Conservation (phyloP, 2,888 invertebrate genomes). For the Zygogramma bicolorata region DNA sequence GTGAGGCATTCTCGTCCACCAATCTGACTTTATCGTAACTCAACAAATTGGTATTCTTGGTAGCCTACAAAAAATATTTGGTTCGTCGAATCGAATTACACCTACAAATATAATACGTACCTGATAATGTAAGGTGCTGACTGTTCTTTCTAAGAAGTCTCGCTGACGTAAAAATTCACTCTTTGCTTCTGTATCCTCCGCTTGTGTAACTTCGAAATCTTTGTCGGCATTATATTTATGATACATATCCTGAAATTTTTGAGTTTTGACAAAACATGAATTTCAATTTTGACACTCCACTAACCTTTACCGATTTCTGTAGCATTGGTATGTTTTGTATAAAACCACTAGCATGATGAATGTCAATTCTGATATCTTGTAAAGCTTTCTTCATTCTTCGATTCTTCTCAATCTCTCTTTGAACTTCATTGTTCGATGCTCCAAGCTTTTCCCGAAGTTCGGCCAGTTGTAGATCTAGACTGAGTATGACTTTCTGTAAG, state of each 20-base stretch:
- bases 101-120: conserved; percentile 40
- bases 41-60: conserved; percentile 58
- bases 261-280: neutral
- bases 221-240: conserved; percentile 80
- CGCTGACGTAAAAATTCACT: conserved; percentile 84
- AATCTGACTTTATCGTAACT: conserved; percentile 64
- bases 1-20: conserved; percentile 79
- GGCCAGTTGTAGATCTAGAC: conserved; percentile 78
- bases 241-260: conserved; percentile 70
- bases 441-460: conserved; percentile 83
- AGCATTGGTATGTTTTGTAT: conserved; percentile 81
- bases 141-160: conserved; percentile 81
- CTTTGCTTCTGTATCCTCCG: conserved; percentile 79
- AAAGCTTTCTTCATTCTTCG: conserved; percentile 74
- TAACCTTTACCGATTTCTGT: conserved; percentile 71
- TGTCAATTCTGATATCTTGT: conserved; percentile 83
- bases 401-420: conserved; percentile 74
- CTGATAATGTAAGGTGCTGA: conserved; percentile 69
- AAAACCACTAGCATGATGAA: conserved; percentile 82
- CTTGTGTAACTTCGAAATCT: conserved; percentile 75
- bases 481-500: conserved; percentile 79
- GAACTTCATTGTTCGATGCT: conserved; percentile 79
- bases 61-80: conserved; percentile 57
- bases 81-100: neutral
- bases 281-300: neutral